Evolutionary conservation across 2,888 invertebrate species (phyloP).

Genomic region (Thumatha senex): DNA sequence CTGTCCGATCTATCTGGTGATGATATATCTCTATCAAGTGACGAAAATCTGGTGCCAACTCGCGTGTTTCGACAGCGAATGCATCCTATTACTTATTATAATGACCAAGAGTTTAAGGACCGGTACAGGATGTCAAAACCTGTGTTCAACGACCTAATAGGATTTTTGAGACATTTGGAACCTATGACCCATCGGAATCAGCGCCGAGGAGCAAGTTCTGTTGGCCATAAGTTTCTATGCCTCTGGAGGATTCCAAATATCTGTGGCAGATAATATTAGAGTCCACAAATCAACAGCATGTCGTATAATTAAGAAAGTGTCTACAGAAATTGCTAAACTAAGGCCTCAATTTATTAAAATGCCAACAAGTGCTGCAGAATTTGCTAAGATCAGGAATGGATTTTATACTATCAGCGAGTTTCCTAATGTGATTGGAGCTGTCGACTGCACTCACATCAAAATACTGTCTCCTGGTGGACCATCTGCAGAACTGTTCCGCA

Average conservation of each 20-base stretch:
- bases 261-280: neutral
- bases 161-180: too few species aligned
- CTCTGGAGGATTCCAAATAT: neutral
- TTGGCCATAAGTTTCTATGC: neutral
- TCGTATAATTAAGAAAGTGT: neutral
- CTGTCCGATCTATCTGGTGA: too few species aligned
- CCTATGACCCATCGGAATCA: too few species aligned
- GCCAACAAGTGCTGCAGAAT: neutral
- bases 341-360: neutral
- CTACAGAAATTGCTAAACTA: neutral
- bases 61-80: too few species aligned
- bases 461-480: neutral
- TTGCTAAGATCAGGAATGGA: neutral
- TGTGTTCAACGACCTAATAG: too few species aligned
- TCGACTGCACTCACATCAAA: slow-evolving; percentile 2
- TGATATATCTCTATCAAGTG: too few species aligned
- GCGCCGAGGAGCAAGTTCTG: too few species aligned
- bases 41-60: too few species aligned
- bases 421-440: neutral
- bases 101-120: too few species aligned
- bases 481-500: neutral
- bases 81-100: too few species aligned
- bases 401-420: neutral
- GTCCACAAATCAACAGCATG: neutral
- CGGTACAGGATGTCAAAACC: too few species aligned